phyloP scores from a whole-genome alignment of 2,888 invertebrate species.

The Patella pellucida region DNA sequence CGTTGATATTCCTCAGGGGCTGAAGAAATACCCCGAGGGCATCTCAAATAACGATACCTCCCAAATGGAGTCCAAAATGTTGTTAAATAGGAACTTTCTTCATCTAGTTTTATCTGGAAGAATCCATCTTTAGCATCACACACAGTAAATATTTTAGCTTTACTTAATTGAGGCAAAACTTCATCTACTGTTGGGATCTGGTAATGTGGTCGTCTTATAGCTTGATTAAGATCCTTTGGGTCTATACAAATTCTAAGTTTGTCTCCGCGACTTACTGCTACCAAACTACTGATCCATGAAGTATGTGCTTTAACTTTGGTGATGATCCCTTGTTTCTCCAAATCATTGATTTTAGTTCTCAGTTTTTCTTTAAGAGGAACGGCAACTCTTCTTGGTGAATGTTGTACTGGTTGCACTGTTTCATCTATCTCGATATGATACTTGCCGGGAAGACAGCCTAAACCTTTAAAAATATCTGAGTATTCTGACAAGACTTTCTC shows the following conservation, averaged over 20 bases:
- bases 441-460: constrained; percentile 34
- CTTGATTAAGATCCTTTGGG: constrained; percentile 32
- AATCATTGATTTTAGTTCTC: constrained; percentile 25
- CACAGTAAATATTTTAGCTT: constrained; percentile 36
- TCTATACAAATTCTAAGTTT: constrained; percentile 29
- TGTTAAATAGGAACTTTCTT: constrained; percentile 30
- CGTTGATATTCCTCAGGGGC: constrained; percentile 19
- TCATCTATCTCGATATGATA: constrained; percentile 27
- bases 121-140: constrained; percentile 37
- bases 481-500: constrained; percentile 22
- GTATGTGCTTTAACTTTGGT: constrained; percentile 13
- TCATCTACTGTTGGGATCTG: constrained; percentile 30
- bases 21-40: constrained; percentile 27
- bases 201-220: constrained; percentile 34
- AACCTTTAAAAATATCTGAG: constrained; percentile 34
- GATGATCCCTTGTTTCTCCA: constrained; percentile 26
- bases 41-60: constrained; percentile 31
- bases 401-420: constrained; percentile 27
- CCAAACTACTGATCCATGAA: constrained; percentile 26
- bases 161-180: constrained; percentile 29
- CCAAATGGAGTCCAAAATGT: constrained; percentile 39
- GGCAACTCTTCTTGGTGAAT: constrained; percentile 35
- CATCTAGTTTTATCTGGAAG: constrained; percentile 38
- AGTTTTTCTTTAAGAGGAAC: constrained; percentile 29
- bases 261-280: constrained; percentile 6